A percentile compares a stretch with the other conserved stretches of the same genome.
Conservation (phyloP, 2,888 invertebrate genomes). For the Lepeophtheirus nordmannii region DNA sequence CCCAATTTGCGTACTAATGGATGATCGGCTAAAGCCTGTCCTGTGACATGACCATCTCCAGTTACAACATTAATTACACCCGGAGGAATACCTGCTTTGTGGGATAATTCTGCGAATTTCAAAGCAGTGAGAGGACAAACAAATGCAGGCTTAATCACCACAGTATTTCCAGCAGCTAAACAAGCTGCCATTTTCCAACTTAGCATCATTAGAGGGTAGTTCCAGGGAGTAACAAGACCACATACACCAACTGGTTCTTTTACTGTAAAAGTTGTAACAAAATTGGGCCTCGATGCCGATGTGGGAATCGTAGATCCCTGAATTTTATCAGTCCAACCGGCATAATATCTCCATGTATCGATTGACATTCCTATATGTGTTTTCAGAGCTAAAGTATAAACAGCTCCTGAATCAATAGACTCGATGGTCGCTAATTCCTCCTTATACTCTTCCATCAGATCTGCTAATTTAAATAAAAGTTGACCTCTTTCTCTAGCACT, state of each 20-base stretch:
- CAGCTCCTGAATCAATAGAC: slow-evolving; percentile 82
- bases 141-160: slow-evolving; percentile 82
- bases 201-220: slow-evolving; percentile 95
- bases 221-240: slow-evolving; percentile 88
- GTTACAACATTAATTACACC: slow-evolving; percentile 87
- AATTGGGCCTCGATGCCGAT: slow-evolving; percentile 74
- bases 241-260: slow-evolving; percentile 54
- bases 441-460: slow-evolving; percentile 82
- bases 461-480: slow-evolving; percentile 69
- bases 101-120: slow-evolving; percentile 82
- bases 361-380: slow-evolving; percentile 97
- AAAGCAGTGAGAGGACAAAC: slow-evolving; percentile 79
- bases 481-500: slow-evolving; percentile 77
- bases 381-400: slow-evolving; percentile 86
- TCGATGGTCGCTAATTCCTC: slow-evolving; percentile 91
- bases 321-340: slow-evolving; percentile 92
- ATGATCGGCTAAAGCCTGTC: slow-evolving; percentile 75
- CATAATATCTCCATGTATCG: slow-evolving; percentile 89
- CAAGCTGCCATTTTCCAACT: slow-evolving; percentile 98
- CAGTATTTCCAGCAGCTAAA: slow-evolving; percentile 87
- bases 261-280: slow-evolving; percentile 69
- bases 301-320: slow-evolving; percentile 82
- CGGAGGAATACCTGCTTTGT: slow-evolving; percentile 76
- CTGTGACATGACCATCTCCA: slow-evolving; percentile 61
- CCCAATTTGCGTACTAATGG: slow-evolving; percentile 73